These are phyloP conservation scores for Tiliacea citrago DNA, from an alignment of 2,888 invertebrate genomes.

Conservation along the genomic window DNA sequence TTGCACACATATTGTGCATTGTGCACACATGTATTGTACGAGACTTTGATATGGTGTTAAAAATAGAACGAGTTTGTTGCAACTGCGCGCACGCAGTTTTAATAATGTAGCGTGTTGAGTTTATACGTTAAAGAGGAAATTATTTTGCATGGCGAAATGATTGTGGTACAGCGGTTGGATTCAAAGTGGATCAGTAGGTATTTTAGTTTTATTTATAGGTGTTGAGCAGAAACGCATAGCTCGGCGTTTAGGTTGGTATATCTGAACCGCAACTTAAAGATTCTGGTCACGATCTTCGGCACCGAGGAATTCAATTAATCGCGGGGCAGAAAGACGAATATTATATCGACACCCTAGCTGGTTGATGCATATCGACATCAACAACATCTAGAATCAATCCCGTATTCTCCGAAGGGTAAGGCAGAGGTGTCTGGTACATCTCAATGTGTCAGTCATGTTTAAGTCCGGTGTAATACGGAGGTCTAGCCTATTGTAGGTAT, in stretches of 20 bases:
- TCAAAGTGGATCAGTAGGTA: slow-evolving; percentile 14
- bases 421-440: not conserved
- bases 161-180: not conserved
- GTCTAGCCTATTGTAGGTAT: not conserved
- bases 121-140: slow-evolving; percentile 38
- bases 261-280: slow-evolving; percentile 13
- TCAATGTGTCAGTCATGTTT: not conserved
- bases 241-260: slow-evolving; percentile 17
- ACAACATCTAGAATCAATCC: not conserved
- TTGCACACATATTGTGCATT: slow-evolving; percentile 12
- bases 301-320: slow-evolving; percentile 29
- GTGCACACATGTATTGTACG: slow-evolving; percentile 25
- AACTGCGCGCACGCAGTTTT: slow-evolving; percentile 47
- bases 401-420: not conserved
- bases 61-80: slow-evolving; percentile 60
- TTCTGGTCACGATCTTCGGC: slow-evolving; percentile 33
- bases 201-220: not conserved
- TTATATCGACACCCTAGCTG: not conserved
- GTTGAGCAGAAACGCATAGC: slow-evolving; percentile 1
- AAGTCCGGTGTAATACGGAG: too few species aligned
- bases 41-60: slow-evolving; percentile 55
- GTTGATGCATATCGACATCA: not conserved
- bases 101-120: slow-evolving; percentile 41
- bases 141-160: slow-evolving; percentile 26
- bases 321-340: slow-evolving; percentile 1